Percentiles rank a stretch among this genome's conserved stretches.
Conservation (phyloP, 35 echinoderm and acorn worm species). For the Apostichopus californicus region DNA sequence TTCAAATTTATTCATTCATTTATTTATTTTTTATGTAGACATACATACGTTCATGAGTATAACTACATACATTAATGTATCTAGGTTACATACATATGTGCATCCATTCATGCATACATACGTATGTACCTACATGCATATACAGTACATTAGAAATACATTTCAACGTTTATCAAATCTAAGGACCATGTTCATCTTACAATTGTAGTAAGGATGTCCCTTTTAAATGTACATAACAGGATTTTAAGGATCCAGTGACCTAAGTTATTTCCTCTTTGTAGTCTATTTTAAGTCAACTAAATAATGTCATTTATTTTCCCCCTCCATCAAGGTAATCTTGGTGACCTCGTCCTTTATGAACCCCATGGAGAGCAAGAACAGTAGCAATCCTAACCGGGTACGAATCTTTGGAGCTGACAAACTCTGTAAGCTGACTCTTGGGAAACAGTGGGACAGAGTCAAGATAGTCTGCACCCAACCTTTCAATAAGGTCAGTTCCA, state of each 20-base stretch:
- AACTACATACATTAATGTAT: too few relatives aligned
- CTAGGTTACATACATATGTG: too few relatives aligned
- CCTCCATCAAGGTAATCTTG: constrained; percentile 73
- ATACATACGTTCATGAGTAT: too few relatives aligned
- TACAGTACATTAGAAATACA: too few relatives aligned
- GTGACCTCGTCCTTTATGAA: constrained; percentile 97
- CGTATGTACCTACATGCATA: too few relatives aligned
- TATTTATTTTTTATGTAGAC: too few relatives aligned
- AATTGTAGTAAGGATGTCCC: neutral
- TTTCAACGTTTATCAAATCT: too few relatives aligned
- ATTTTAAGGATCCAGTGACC: too few relatives aligned
- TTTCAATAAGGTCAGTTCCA: constrained; percentile 83
- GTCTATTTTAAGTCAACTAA: neutral
- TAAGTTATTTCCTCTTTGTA: neutral
- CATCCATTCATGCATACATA: too few relatives aligned
- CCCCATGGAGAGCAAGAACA: constrained; percentile 92
- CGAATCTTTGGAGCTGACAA: constrained; percentile 93
- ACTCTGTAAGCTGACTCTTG: constrained; percentile 70
- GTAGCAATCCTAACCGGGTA: constrained; percentile 80
- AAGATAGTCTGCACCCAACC: constrained; percentile 97
- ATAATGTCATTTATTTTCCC: constrained; percentile 5
- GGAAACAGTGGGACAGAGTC: constrained; percentile 86
- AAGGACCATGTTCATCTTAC: too few relatives aligned
- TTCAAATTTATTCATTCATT: too few relatives aligned
- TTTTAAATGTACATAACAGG: neutral